Evolutionary conservation across 2,113 vertebrate species (phyloP).

Genomic region (Typhlomys cinereus): DNA sequence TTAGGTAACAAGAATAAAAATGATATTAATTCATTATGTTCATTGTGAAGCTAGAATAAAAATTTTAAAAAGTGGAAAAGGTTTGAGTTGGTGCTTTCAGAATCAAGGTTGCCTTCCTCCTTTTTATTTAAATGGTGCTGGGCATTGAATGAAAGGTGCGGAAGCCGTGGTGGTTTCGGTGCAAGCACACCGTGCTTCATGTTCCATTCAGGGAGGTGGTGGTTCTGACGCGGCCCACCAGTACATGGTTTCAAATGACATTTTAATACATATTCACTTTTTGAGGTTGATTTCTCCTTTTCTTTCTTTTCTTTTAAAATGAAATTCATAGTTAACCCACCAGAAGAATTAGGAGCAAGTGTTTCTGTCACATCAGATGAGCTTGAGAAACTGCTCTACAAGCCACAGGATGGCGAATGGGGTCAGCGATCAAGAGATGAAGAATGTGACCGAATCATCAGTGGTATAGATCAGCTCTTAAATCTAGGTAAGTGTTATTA

Average conservation of each 20-base stretch:
- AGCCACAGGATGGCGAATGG: conserved; percentile 94
- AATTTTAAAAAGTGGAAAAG: no score
- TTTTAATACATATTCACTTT: not conserved
- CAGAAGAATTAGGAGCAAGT: conserved; percentile 91
- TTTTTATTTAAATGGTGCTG: no score
- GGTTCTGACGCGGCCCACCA: no score
- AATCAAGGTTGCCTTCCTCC: no score
- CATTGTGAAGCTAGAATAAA: no score
- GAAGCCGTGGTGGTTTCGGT: no score
- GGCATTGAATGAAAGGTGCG: no score
- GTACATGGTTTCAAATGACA: not conserved
- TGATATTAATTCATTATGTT: no score
- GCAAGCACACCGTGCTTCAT: no score
- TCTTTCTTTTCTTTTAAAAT: not conserved
- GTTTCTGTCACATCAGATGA: conserved; percentile 94
- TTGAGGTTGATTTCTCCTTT: not conserved
- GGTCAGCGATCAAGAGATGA: conserved; percentile 89
- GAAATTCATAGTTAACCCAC: conserved; percentile 86
- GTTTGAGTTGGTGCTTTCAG: no score
- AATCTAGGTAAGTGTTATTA: conserved; percentile 86
- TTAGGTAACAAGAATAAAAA: no score
- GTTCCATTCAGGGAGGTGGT: no score
- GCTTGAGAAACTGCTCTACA: conserved; percentile 94
- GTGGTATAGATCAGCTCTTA: conserved; percentile 93
- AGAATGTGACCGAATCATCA: conserved; percentile 93